These are phyloP conservation scores for Hypotaenidia okinawae DNA, from an alignment of 2,797 vertebrate genomes.

Conservation along the genomic window DNA sequence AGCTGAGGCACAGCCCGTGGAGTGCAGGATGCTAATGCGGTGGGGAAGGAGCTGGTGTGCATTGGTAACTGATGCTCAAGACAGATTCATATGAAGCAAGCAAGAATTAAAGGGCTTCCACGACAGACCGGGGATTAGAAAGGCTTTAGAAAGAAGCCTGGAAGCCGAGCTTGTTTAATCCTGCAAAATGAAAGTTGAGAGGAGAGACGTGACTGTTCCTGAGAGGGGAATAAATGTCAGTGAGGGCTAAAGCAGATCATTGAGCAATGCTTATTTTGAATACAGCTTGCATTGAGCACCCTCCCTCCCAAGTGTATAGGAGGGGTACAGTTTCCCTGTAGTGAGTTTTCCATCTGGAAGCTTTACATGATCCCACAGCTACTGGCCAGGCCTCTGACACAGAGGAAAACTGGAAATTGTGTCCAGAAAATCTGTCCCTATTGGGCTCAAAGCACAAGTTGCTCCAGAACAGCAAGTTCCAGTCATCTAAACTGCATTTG, in stretches of 20 bases:
- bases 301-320: background rate
- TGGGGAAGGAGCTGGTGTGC: rapidly evolving
- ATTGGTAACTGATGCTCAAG: rapidly evolving
- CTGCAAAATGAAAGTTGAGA: rapidly evolving
- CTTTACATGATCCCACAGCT: background rate
- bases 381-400: background rate
- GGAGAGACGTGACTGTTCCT: background rate
- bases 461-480: background rate
- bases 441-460: background rate
- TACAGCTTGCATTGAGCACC: background rate
- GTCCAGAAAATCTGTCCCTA: background rate
- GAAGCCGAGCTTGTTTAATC: background rate
- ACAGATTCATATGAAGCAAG: background rate
- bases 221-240: background rate
- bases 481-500: background rate
- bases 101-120: background rate
- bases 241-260: background rate
- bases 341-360: background rate
- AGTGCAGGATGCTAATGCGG: no score
- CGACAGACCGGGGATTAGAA: background rate
- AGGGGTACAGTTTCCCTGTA: background rate
- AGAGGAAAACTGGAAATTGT: background rate
- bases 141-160: background rate
- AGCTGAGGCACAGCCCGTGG: background rate
- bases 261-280: background rate